phyloP scores from a whole-genome alignment of 2,113 vertebrate species.

The Orthonyx spaldingii region DNA sequence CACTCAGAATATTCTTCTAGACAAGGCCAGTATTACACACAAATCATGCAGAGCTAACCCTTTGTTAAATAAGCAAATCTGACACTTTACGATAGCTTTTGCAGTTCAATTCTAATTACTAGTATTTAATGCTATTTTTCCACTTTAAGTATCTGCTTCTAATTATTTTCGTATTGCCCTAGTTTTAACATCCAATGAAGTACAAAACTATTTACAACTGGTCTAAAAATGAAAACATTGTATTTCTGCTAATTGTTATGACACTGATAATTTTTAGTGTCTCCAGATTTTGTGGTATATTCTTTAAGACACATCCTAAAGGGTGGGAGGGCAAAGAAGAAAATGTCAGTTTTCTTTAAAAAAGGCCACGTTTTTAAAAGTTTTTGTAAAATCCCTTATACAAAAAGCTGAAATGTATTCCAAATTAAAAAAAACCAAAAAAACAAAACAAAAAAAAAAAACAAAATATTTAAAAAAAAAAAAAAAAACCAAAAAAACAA shows the following conservation, averaged over 20 bases:
- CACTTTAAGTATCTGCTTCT: background rate
- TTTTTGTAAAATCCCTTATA: background rate
- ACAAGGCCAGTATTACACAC: background rate
- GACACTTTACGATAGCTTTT: background rate
- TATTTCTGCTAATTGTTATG: background rate
- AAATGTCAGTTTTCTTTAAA: background rate
- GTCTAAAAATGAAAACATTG: background rate
- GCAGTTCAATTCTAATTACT: background rate
- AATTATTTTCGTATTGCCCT: background rate
- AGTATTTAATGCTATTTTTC: background rate
- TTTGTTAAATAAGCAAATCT: background rate
- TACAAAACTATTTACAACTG: background rate
- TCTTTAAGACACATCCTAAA: background rate
- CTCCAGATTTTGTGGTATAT: background rate
- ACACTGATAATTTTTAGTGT: background rate
- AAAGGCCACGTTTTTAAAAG: background rate
- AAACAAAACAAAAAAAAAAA: too few relatives aligned
- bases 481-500: background rate
- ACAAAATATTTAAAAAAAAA: background rate
- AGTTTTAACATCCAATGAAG: background rate
- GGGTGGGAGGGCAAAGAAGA: background rate
- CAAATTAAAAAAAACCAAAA: background rate
- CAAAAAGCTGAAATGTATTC: background rate
- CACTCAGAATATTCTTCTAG: background rate
- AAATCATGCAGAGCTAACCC: background rate